Percentiles rank a stretch among this genome's conserved stretches.
Evolutionary conservation across 2,797 vertebrate genomes (phyloP).

Genomic region (Malacoraja senta): DNA sequence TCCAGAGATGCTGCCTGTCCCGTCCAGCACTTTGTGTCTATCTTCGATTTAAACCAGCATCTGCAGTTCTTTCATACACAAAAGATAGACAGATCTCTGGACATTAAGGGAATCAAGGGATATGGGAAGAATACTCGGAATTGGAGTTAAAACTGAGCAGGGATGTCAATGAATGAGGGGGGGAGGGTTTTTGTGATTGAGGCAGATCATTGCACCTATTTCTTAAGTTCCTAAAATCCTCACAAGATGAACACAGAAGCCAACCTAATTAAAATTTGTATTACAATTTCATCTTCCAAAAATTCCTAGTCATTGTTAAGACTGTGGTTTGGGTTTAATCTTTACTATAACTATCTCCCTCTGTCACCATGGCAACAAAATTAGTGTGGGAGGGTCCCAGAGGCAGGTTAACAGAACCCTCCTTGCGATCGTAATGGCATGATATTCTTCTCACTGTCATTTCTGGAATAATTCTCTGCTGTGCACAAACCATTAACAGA

Average conservation of each 20-base stretch:
- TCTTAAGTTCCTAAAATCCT: neutral
- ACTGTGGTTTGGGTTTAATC: neutral
- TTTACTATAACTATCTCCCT: neutral
- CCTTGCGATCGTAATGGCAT: neutral
- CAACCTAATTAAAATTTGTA: neutral
- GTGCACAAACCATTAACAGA: neutral
- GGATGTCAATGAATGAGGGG: no score
- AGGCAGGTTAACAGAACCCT: neutral
- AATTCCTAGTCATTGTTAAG: neutral
- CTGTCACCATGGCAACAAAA: neutral
- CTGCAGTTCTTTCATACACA: no score
- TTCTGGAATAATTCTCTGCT: neutral
- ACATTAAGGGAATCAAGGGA: no score
- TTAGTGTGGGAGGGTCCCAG: neutral
- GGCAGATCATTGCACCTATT: no score
- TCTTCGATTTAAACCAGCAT: no score
- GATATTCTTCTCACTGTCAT: neutral
- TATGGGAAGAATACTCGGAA: no score
- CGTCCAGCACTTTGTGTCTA: no score
- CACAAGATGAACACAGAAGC: neutral
- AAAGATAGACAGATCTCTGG: no score
- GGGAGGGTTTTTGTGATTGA: no score
- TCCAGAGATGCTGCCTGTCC: no score
- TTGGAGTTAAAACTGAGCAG: no score
- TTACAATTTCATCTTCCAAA: neutral